Evolutionary conservation across 2,797 vertebrate species (phyloP).

Genomic region (Thalassophryne amazonica): DNA sequence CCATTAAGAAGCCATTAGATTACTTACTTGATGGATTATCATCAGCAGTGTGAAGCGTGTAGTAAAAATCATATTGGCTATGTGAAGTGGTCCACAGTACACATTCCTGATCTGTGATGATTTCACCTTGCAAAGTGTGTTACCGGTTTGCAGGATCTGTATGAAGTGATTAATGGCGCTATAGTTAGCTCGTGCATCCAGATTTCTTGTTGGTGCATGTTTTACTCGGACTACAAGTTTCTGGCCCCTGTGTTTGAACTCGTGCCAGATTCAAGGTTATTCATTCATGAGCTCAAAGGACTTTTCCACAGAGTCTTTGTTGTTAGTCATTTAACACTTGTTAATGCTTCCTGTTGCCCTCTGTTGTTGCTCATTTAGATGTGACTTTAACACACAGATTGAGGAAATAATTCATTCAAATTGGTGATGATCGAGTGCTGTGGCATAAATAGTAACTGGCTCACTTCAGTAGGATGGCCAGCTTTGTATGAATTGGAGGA

Average conservation of each 20-base stretch:
- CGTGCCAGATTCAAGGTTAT: slow-evolving; percentile 31
- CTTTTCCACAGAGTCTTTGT: slow-evolving; percentile 47
- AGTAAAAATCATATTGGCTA: too few species aligned
- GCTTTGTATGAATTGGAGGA: slow-evolving; percentile 56
- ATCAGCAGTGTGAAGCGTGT: too few species aligned
- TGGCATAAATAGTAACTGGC: slow-evolving; percentile 38
- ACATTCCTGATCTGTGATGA: too few species aligned
- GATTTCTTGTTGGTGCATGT: slow-evolving; percentile 69
- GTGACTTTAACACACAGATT: not conserved
- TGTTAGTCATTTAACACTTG: slow-evolving; percentile 43
- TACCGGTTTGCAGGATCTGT: too few species aligned
- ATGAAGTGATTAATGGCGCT: slow-evolving; percentile 37
- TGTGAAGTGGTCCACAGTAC: too few species aligned
- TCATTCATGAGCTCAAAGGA: slow-evolving; percentile 56
- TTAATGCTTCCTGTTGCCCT: slow-evolving; percentile 47
- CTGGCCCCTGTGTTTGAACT: slow-evolving; percentile 28
- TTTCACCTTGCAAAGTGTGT: too few species aligned
- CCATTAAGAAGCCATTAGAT: too few species aligned
- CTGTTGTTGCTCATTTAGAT: slow-evolving; percentile 60
- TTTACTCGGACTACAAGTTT: slow-evolving; percentile 60
- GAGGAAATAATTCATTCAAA: too few species aligned
- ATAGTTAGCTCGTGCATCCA: slow-evolving; percentile 56
- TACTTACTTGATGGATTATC: too few species aligned
- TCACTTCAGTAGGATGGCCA: slow-evolving; percentile 21
- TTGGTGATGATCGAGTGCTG: slow-evolving; percentile 15